Percentiles rank a stretch among this genome's conserved stretches.
Conservation (phyloP, 2,797 vertebrate genomes). For the Babyrousa celebensis region DNA sequence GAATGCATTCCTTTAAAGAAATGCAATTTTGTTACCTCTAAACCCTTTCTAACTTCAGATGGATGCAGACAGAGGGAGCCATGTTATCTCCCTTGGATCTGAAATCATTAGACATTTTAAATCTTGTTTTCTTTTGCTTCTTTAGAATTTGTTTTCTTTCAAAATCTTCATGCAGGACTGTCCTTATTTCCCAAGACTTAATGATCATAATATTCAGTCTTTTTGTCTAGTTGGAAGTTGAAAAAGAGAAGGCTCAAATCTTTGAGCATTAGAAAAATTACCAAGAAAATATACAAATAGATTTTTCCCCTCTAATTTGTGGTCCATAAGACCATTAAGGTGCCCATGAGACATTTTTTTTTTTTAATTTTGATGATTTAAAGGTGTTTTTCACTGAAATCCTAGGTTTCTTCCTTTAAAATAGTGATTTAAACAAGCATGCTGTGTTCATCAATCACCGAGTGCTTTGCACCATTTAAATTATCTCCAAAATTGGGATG, state of each 20-base stretch:
- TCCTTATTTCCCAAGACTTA: slow-evolving; percentile 38
- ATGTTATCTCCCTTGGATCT: neutral
- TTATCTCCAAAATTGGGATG: neutral
- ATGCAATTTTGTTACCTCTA: neutral
- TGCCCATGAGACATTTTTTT: neutral
- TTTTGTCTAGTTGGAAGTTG: slow-evolving; percentile 41
- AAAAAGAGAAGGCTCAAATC: slow-evolving; percentile 46
- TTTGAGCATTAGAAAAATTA: slow-evolving; percentile 65
- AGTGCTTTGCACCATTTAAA: slow-evolving; percentile 23
- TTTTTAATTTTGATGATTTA: slow-evolving; percentile 26
- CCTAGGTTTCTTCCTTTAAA: neutral
- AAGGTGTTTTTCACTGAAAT: slow-evolving; percentile 20
- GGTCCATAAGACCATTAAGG: neutral
- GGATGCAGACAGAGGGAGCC: neutral
- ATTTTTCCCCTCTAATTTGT: slow-evolving; percentile 5
- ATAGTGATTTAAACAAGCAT: neutral
- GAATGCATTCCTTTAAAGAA: slow-evolving; percentile 16
- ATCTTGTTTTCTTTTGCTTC: slow-evolving; percentile 41
- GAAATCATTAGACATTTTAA: slow-evolving; percentile 29
- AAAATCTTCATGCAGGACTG: neutral
- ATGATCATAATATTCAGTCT: slow-evolving; percentile 1
- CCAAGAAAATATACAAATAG: slow-evolving; percentile 20
- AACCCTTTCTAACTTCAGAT: neutral
- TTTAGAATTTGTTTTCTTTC: slow-evolving; percentile 65
- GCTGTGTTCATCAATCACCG: neutral